Evolutionary conservation across 1,140 invertebrate species (phyloP), one percentile per base, ranked within the genome.

Genomic region (Agraylea sexmaculata): DNA sequence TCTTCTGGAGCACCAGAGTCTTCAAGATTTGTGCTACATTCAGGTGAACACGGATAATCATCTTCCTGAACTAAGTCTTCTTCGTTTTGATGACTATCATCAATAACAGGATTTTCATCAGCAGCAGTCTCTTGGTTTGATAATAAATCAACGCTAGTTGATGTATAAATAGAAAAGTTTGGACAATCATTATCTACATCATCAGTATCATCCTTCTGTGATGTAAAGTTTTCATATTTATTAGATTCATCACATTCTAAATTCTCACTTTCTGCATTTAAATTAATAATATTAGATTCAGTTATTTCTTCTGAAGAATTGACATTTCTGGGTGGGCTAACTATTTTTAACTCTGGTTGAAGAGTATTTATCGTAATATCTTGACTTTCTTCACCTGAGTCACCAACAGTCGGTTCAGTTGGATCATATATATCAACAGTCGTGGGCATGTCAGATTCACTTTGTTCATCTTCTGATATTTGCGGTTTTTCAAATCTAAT

Each of bases 101-200:
- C 22, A 12, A 25, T 34, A 29, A 43, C 18, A 22, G 37, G 27
- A 6, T 42, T 42, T 31, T 0, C 60, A 56, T 29, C 70, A 55
- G 39, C 61, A 59, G 3, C 64, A 65, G 22, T 64, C 39, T 42
- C 22, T 30, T 53, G 53, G 31, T 47, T 64, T 44, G 77, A 70
- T 0, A 79, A 80, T 21, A 86, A 74, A 38, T 80, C 75, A 55
- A 84, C 79, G 17, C 80, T 84, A 46, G 81, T 73, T 3, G 78
- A 75, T 0, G 83, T 86, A 58, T 87, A 87, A 38, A 87, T 82
- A 3, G 78, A 82, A 54, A 84, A 85, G 54, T 86, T 86, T 3
- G 83, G 83, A 64, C 82, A 86, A 42, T 82, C 80, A 1, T 78
- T 75, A 49, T 78, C 74, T 13, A 72, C 70, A 41, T 51, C 49